Percentiles rank a stretch among this genome's conserved stretches.
Conservation (phyloP, 2,888 invertebrate species). For the Drosophila mimica region DNA sequence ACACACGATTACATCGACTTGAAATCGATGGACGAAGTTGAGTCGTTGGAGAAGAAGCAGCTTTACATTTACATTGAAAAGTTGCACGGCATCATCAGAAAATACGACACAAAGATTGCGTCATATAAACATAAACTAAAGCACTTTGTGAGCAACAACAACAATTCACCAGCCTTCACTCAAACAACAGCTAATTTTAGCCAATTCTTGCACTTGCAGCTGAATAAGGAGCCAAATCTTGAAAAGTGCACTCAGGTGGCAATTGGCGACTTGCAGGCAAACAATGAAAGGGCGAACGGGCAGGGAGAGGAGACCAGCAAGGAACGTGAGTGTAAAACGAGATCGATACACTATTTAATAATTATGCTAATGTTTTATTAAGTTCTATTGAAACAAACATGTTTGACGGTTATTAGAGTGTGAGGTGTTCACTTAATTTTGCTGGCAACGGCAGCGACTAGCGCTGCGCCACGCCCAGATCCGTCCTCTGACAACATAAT, state of each 20-base stretch:
- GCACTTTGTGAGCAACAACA: constrained; percentile 85
- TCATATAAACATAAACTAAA: constrained; percentile 87
- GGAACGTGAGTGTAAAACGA: constrained; percentile 59
- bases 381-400: constrained; percentile 26
- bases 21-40: constrained; percentile 56
- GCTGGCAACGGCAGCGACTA: constrained; percentile 95
- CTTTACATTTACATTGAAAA: constrained; percentile 78
- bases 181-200: neutral
- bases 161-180: neutral
- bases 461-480: constrained; percentile 96
- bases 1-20: constrained; percentile 58
- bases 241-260: constrained; percentile 30
- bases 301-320: constrained; percentile 6
- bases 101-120: constrained; percentile 87
- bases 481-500: constrained; percentile 98
- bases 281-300: neutral
- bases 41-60: constrained; percentile 59
- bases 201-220: constrained; percentile 28
- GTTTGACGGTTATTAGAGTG: constrained; percentile 1
- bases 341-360: constrained; percentile 26
- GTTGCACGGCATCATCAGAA: constrained; percentile 77
- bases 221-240: constrained; percentile 37
- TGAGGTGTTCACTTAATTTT: constrained; percentile 47
- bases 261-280: constrained; percentile 16
- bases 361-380: constrained; percentile 10